A percentile compares a stretch with the other conserved stretches of the same genome.
Evolutionary conservation across 2,888 invertebrate species (phyloP).

Genomic region (Apamea sordens): DNA sequence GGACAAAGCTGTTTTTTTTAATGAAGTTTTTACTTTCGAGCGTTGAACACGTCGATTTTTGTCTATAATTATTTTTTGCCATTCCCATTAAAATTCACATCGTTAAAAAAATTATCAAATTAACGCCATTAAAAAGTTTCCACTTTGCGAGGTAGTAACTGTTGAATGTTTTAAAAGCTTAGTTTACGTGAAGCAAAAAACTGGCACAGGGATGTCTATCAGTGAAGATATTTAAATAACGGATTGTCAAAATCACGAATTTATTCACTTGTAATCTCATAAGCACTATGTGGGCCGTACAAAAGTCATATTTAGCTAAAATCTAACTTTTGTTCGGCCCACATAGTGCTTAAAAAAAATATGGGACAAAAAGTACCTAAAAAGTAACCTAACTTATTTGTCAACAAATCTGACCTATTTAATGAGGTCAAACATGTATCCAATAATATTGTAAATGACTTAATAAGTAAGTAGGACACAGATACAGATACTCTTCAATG

Average conservation of each 20-base stretch:
- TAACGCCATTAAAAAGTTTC: conserved; percentile 63
- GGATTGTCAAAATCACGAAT: background rate
- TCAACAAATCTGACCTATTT: conserved; percentile 19
- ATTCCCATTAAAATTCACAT: conserved; percentile 55
- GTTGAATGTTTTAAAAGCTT: conserved; percentile 24
- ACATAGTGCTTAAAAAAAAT: background rate
- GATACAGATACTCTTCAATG: conserved; percentile 44
- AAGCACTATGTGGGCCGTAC: background rate
- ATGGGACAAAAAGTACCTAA: background rate
- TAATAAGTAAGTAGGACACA: too few relatives aligned
- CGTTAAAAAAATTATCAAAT: conserved; percentile 58
- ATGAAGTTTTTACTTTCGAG: conserved; percentile 57
- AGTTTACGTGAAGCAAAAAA: background rate
- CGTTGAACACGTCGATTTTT: conserved; percentile 42
- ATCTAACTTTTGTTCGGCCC: too few relatives aligned
- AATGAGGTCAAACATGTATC: background rate
- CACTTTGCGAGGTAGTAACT: conserved; percentile 40
- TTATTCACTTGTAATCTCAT: background rate
- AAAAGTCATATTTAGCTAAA: background rate
- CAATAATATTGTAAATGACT: too few relatives aligned
- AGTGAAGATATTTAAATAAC: background rate
- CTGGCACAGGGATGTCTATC: background rate
- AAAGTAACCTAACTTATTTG: background rate
- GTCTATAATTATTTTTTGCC: conserved; percentile 53
- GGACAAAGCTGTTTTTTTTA: conserved; percentile 52